Evolutionary conservation across 2,113 vertebrate species (phyloP), one percentile per base, ranked within the genome.

Genomic region (Condylura cristata): DNA sequence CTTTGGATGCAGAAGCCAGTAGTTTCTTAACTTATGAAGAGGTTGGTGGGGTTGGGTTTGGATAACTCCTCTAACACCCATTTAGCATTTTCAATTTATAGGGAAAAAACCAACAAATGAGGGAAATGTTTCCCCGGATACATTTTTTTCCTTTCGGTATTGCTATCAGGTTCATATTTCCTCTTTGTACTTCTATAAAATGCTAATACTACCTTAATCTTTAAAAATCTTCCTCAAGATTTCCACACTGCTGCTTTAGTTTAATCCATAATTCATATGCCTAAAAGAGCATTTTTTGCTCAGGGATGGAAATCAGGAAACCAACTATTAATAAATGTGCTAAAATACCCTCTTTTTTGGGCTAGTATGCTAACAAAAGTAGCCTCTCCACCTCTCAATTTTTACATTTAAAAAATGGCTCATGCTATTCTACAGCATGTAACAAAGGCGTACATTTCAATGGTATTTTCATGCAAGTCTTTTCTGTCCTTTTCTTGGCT

Each of bases 121-220:
- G 74, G 34, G 93, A 28, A 86, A 53, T 32, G 98, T 37, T 89
- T 95, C 97, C 87, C 97, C 93, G 93, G 96, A 97, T 96, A 34
- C 96, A 93, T 97, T 95, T 93, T 86, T 89, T 81, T 86, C 97
- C 97, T 98, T 97, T 93, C 95, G 95, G 89, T 20, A 56, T 74
- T 3, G 82, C 34, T 75, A 28, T 26, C 37, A 20, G 32, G 71
- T 86, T 89, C 84, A 32, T 61, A n/a, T 48, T 91, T 97, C 76
- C 37, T 6, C 94, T 58, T 17, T 24, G 34, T 91, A 17, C 70
- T 87, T 93, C 89, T 93, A 83, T 9, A 89, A 72, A 95, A 96
- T 95, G 75, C 76, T 93, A 95, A 95, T 9, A 86, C 58, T 95
- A 37, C 46, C 65, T 93, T 68, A 86, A 91, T 87, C 48, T 89